Base-by-base conservation (phyloP, 1,140 invertebrate species). In the Zaprionus camerounensis region DNA sequence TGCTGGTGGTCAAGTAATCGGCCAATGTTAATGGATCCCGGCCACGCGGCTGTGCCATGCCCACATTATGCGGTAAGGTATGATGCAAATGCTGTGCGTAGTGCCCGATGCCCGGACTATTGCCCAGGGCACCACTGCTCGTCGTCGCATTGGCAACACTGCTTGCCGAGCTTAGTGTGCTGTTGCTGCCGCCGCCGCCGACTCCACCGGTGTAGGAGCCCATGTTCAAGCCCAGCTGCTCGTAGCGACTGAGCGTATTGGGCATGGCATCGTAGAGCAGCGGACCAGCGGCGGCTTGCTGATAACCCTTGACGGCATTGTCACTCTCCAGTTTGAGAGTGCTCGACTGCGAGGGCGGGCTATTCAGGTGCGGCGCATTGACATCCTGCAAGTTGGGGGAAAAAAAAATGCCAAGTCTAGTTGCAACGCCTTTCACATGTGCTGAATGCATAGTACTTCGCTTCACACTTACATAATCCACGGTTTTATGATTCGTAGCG, bases 1-100 rank as follows among this genome's bases (percentile, higher is more conserved):
- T 92, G 78, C 90, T 92, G 69, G 91, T 91, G 71, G 87, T 82
- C 53, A 92, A 71, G 70, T 92, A 92, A 70, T 92, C 92, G 17
- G 92, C 91, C 55, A 92, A 65, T 6, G 82, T 90, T 61, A 88
- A 72, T 67, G 85, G 85, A 80, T 88, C 84, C n/a, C 82, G 71
- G 26, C 73, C 81, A 11, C 84, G 78, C 11, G 80, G 80, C 17
- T 71, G 74, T 31, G 76, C 24, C 71, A 80, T 17, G 56, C 78
- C 24, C 22, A 80, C 31, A 12, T 64, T 75, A 20, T 88, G 84
- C 36, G 84, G 84, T 75, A 88, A 49, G 9, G 90, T 91, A 49
- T 91, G 84, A 53, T 88, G 84, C 85, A 88, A 51, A 49, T 86
- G 82, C 6, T 81, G 72, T 6, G 56, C 83, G 28, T 88, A 80